Conservation (phyloP, 2,113 vertebrate species). For the Platanista minor region DNA sequence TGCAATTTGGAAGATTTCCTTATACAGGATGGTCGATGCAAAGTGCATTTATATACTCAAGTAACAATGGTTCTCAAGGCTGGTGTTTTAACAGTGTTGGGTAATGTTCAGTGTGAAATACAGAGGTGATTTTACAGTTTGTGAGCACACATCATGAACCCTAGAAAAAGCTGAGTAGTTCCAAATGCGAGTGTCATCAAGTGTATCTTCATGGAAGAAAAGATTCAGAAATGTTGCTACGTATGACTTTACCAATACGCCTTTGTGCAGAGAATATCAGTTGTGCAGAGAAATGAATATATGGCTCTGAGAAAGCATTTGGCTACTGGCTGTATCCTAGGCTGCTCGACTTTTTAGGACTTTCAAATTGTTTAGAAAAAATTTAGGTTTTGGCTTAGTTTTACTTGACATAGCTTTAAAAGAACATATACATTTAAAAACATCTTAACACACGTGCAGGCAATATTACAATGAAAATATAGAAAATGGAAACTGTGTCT, state of each 20-base stretch:
- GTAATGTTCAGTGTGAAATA: background rate
- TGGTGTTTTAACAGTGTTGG: background rate
- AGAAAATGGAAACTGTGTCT: background rate
- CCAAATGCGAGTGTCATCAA: background rate
- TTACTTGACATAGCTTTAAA: constrained; percentile 17
- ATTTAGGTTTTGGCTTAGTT: background rate
- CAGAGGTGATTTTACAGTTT: background rate
- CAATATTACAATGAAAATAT: background rate
- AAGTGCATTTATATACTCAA: background rate
- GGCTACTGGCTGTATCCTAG: background rate
- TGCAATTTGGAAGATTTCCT: background rate
- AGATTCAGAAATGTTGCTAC: background rate
- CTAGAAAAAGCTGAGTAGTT: background rate
- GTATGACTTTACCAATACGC: background rate
- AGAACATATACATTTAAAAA: background rate
- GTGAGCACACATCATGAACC: background rate
- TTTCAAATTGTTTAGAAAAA: background rate
- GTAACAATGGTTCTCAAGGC: background rate
- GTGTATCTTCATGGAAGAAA: background rate
- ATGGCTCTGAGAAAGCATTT: background rate
- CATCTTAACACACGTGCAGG: background rate
- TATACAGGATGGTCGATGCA: background rate
- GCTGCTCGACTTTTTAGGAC: background rate
- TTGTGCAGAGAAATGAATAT: background rate
- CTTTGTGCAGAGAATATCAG: background rate